Base-by-base conservation (phyloP, 2,888 invertebrate species). In the Andrena camellia region DNA sequence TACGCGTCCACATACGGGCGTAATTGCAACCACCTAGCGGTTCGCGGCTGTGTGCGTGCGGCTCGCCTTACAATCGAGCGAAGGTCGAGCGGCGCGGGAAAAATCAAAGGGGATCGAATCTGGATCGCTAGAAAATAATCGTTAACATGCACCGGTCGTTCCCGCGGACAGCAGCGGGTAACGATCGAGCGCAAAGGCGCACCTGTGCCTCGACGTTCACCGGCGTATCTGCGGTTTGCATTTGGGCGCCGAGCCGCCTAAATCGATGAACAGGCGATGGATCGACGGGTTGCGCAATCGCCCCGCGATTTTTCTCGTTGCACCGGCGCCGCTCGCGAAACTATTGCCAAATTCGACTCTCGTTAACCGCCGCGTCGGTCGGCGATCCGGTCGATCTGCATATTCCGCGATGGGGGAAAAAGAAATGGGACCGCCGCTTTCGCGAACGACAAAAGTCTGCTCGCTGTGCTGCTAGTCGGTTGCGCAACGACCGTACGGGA, bases 71-170 rank as follows among this genome's bases (percentile, higher is more conserved):
- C 57, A 26, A 57, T 75, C 67, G 69, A 26, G 8, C 73, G 73
- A 85, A 85, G 85, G 74, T 81, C 85, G 74, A 23, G n/a, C 62
- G 50, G 13, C 62, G 86, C 86, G 83, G 87, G 81, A 87, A 88
- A 88, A 87, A 83, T 89, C 81, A 89, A 89, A 87, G 89, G 86
- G 66, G 78, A 81, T 87, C 83, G 87, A 83, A 87, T 77, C 82
- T 85, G 86, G 82, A 82, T 83, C 78, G 86, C 6, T 79, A 81
- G 78, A 83, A 81, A 85, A 87, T 83, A 73, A 85, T 87, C 81
- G 83, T 87, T 83, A 81, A 72, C 66, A 71, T 74, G 75, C 69
- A 69, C 52, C 8, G 10, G 67, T 60, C 74, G 76, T 69, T 77
- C 64, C 26, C 59, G 72, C 72, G 81, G 85, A 77, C 78, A 78